Conservation (phyloP, 2,797 vertebrate species). For the Neosilurus hyrtlii region DNA sequence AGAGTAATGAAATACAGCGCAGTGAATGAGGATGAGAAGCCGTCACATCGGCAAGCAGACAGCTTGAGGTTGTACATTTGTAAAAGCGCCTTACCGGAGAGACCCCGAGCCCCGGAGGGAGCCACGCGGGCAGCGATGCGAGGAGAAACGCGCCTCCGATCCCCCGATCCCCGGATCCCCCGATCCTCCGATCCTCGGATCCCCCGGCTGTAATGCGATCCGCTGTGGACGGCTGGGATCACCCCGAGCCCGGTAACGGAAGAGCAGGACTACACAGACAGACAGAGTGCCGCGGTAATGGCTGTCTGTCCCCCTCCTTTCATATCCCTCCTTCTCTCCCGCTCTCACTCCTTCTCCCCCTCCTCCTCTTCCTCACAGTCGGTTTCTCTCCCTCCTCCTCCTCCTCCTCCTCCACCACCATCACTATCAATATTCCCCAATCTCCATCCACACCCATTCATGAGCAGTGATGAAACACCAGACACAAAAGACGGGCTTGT, state of each 20-base stretch:
- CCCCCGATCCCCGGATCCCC: conserved; percentile 13
- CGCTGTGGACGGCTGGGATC: conserved; percentile 13
- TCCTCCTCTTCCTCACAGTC: conserved; percentile 24
- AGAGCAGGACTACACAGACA: conserved; percentile 26
- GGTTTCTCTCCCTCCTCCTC: conserved; percentile 25
- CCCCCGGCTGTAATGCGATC: neutral
- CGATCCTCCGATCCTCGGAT: conserved; percentile 19
- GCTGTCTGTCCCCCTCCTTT: conserved; percentile 60
- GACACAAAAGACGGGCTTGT: neutral
- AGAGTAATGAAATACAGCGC: neutral
- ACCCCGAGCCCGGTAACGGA: conserved; percentile 46
- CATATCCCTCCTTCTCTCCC: conserved; percentile 53
- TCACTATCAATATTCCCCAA: neutral
- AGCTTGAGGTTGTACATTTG: neutral
- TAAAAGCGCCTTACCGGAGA: conserved; percentile 55
- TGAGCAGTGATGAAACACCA: conserved; percentile 33
- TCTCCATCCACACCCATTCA: conserved; percentile 29
- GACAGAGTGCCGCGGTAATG: conserved; percentile 54
- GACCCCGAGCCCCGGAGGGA: conserved; percentile 42
- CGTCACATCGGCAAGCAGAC: conserved; percentile 10
- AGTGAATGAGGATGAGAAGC: conserved; percentile 8
- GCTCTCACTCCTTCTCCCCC: conserved; percentile 48
- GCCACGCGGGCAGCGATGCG: conserved; percentile 52
- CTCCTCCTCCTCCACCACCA: conserved; percentile 24
- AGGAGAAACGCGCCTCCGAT: conserved; percentile 6